Base-by-base conservation (phyloP, 2,113 vertebrate genomes). In the Chionis minor region DNA sequence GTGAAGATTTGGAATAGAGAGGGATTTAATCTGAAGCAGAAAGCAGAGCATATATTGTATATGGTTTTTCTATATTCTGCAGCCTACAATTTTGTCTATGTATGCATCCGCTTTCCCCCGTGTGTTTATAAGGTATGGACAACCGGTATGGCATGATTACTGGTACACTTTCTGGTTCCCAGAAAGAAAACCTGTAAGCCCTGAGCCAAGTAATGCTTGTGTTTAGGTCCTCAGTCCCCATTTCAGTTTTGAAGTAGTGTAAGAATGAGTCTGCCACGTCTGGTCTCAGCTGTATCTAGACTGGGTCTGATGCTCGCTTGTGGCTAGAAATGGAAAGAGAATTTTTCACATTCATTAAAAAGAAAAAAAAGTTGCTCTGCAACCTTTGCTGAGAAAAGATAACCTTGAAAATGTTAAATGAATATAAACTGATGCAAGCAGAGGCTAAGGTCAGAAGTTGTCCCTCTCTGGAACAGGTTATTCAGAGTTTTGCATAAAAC, bases 381-480 rank as follows among this genome's bases (percentile, higher is more conserved):
- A 93, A 90, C 45, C 67, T 95, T 92, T 94, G 30, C 63, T 71
- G 83, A 78, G 56, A 40, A 82, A 79, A 83, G 44, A 17, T 55
- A 91, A 91, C 83, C 65, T 81, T 84, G 86, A 81, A 95, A 96
- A 95, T 58, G 54, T 85, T 94, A 94, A 86, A 94, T 83, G 18
- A 81, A 24, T 89, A 32, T 89, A 51, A 96, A 92, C 40, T 61
- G 77, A 79, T 89, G 86, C 65, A 95, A 69, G 62, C 44, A 87
- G 86, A 80, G 19, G 12, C 70, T 80, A 28, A 92, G 88, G 88
- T 86, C 72, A 72, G 77, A 92, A 82, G 56, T 12, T 81, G 27
- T 72, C 18, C 44, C 17, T 71, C 69, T 84, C 40, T 92, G 61
- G 45, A 92, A 45, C 49, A 75, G 44, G 35, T 87, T 89, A 72